phyloP scores from a whole-genome alignment of 2,888 invertebrate genomes.

The Drosophila aldrichi region DNA sequence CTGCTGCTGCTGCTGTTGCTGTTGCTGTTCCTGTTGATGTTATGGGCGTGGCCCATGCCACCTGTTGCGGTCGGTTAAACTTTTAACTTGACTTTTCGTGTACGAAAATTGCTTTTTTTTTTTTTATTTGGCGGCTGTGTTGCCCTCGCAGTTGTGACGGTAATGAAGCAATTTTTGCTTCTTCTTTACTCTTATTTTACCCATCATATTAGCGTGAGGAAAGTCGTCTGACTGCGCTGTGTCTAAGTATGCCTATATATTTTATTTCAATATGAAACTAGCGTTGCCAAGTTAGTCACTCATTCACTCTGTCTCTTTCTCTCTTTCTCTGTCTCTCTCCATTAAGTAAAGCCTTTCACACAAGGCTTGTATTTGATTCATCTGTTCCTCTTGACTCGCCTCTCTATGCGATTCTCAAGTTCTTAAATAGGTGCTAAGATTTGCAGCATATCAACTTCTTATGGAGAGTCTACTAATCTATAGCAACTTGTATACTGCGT shows the following conservation, averaged over 20 bases:
- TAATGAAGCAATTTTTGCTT: conserved; percentile 37
- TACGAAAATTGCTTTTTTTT: conserved; percentile 11
- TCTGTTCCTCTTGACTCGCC: not conserved
- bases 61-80: conserved; percentile 72
- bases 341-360: too few species aligned
- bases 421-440: not conserved
- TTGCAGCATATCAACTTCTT: not conserved
- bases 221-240: not conserved
- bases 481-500: too few species aligned
- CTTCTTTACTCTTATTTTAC: conserved; percentile 1
- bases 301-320: not conserved
- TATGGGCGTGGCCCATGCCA: conserved; percentile 41
- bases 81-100: conserved; percentile 59
- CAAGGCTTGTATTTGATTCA: too few species aligned
- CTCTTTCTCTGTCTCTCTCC: too few species aligned
- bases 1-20: not conserved
- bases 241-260: too few species aligned
- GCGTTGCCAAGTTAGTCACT: not conserved
- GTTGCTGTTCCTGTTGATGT: not conserved
- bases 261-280: too few species aligned
- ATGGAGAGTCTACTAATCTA: too few species aligned
- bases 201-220: not conserved
- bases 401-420: not conserved
- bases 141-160: conserved; percentile 12
- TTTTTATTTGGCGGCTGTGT: not conserved